Conservation (phyloP, 2,797 vertebrate genomes). For the Fundulus diaphanus region DNA sequence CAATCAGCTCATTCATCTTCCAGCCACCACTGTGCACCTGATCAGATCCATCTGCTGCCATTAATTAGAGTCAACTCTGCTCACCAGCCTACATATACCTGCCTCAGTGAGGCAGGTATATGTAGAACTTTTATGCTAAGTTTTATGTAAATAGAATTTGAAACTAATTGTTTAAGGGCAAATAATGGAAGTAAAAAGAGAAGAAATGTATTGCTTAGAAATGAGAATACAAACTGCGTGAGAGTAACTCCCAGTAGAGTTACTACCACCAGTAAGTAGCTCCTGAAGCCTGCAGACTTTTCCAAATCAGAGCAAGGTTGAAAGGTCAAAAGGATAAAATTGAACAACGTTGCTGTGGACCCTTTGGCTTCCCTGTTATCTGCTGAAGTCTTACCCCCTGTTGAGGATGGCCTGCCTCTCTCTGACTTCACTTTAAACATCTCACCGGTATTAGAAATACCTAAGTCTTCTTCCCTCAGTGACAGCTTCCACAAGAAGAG, state of each 20-base stretch:
- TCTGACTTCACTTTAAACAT: too few relatives aligned
- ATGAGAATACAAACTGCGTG: not conserved
- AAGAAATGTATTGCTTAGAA: not conserved
- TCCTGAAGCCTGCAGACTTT: not conserved
- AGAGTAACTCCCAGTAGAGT: not conserved
- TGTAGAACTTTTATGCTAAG: not conserved
- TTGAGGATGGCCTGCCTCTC: too few relatives aligned
- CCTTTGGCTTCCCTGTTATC: too few relatives aligned
- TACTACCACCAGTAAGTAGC: too few relatives aligned
- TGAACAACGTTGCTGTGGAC: not conserved
- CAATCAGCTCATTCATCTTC: too few relatives aligned
- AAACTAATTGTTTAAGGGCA: not conserved
- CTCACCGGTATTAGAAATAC: too few relatives aligned
- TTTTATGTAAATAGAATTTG: not conserved
- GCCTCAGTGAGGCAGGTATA: too few relatives aligned
- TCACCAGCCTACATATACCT: too few relatives aligned
- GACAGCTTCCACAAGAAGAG: not conserved
- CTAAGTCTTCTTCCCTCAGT: not conserved
- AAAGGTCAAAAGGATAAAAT: not conserved
- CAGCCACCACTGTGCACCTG: too few relatives aligned
- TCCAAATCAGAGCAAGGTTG: not conserved
- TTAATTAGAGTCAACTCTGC: too few relatives aligned
- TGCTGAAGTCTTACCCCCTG: too few relatives aligned
- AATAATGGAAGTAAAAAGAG: not conserved
- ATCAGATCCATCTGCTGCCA: too few relatives aligned